Evolutionary conservation across 2,797 vertebrate genomes (phyloP).

Genomic region (Chaetophractus vellerosus): DNA sequence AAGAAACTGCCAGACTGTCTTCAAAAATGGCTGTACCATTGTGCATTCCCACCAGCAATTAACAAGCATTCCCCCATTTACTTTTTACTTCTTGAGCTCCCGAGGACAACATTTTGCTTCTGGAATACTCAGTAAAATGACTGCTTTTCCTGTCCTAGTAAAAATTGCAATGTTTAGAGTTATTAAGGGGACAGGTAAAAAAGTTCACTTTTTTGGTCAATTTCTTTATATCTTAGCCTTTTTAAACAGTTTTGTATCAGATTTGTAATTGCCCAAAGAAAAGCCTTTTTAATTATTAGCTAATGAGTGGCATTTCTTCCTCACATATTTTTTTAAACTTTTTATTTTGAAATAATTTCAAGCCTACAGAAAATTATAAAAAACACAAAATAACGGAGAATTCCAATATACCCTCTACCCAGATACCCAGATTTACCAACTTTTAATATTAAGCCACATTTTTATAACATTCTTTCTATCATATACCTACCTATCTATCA

Average conservation of each 20-base stretch:
- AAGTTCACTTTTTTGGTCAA: not conserved
- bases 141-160: not conserved
- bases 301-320: not conserved
- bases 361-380: too few species aligned
- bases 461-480: not conserved
- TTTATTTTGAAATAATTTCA: too few species aligned
- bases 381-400: too few species aligned
- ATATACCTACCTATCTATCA: too few species aligned
- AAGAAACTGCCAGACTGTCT: too few species aligned
- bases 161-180: not conserved
- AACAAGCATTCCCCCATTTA: not conserved
- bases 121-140: not conserved
- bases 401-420: too few species aligned
- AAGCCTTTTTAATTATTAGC: constrained; percentile 36
- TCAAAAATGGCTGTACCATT: too few species aligned
- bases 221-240: constrained; percentile 48
- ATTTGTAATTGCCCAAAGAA: not conserved
- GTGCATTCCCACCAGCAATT: too few species aligned
- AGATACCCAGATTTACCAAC: too few species aligned
- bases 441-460: not conserved
- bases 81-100: not conserved
- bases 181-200: not conserved
- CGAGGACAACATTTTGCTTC: not conserved
- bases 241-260: not conserved
- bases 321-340: not conserved